These are phyloP conservation scores for Apoderus coryli DNA, from an alignment of 2,888 invertebrate genomes.

Conservation along the genomic window DNA sequence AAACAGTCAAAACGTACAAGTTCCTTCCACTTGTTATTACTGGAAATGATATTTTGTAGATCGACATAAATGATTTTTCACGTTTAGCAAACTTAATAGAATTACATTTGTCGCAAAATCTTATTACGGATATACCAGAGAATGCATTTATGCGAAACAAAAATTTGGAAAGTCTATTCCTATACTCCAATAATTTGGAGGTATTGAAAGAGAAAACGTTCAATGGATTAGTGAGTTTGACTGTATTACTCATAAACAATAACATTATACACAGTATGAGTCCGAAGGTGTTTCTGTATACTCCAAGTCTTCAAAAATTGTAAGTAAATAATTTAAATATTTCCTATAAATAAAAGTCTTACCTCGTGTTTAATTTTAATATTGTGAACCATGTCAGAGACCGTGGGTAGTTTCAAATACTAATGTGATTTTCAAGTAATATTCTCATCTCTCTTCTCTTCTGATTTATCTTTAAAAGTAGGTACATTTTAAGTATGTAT, in stretches of 20 bases:
- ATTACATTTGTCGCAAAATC: conserved; percentile 55
- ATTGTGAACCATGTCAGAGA: too few species aligned
- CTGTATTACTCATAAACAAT: conserved; percentile 52
- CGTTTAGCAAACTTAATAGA: conserved; percentile 41
- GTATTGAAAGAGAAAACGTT: conserved; percentile 45
- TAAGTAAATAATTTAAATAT: conserved; percentile 39
- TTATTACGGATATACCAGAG: conserved; percentile 40
- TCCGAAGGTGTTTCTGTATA: conserved; percentile 44
- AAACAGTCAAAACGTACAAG: too few species aligned
- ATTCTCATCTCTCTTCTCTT: too few species aligned
- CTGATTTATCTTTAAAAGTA: too few species aligned
- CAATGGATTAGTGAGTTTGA: conserved; percentile 46
- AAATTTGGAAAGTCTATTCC: conserved; percentile 48
- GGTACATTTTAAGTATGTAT: too few species aligned
- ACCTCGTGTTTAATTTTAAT: too few species aligned
- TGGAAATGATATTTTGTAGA: conserved; percentile 34
- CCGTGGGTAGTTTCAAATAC: too few species aligned
- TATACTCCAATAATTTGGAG: conserved; percentile 54
- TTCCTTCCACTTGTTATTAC: too few species aligned
- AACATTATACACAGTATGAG: conserved; percentile 52
- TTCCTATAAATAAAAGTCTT: too few species aligned
- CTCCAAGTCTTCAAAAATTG: conserved; percentile 55
- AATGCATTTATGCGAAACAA: conserved; percentile 41
- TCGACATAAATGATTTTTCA: conserved; percentile 40
- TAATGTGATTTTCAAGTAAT: too few species aligned